Conservation (phyloP, 2,113 vertebrate species). For the Larimichthys crocea region DNA sequence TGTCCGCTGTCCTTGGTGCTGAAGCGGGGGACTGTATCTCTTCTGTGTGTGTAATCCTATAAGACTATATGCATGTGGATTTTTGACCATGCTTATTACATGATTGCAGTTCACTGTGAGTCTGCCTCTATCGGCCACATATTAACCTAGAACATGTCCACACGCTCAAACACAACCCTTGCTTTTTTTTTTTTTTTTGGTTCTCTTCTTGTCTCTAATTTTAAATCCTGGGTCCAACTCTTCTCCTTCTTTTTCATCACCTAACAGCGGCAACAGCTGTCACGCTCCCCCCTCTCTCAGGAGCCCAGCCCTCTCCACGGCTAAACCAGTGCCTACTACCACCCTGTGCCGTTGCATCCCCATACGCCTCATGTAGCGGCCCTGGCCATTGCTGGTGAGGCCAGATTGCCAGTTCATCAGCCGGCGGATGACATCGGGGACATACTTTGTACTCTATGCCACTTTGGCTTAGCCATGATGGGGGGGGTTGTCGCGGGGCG, state of each 20-base stretch:
- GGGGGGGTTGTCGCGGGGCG: no score
- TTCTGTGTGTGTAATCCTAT: not conserved
- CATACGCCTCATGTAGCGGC: conserved; percentile 80
- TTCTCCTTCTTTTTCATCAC: not conserved
- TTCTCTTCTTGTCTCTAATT: not conserved
- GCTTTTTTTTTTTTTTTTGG: no score
- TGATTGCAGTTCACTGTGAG: not conserved
- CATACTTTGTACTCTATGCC: no score
- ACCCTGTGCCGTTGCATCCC: conserved; percentile 85
- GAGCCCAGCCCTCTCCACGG: conserved; percentile 85
- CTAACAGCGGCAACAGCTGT: conserved; percentile 75
- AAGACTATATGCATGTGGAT: not conserved
- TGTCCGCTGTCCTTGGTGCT: conserved; percentile 86
- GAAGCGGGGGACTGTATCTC: conserved; percentile 68
- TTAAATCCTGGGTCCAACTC: not conserved
- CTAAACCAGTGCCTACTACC: conserved; percentile 89
- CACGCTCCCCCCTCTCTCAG: conserved; percentile 84
- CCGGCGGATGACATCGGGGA: conserved; percentile 99
- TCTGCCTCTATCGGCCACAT: not conserved
- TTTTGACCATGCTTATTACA: not conserved
- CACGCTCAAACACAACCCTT: not conserved
- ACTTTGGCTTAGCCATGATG: no score
- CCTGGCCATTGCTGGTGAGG: conserved; percentile 89
- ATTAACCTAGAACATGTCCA: not conserved
- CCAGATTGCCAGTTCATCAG: conserved; percentile 93